Evolutionary conservation across 2,797 vertebrate species (phyloP), one percentile per base, ranked within the genome.

Genomic region (Capromys pilorides): DNA sequence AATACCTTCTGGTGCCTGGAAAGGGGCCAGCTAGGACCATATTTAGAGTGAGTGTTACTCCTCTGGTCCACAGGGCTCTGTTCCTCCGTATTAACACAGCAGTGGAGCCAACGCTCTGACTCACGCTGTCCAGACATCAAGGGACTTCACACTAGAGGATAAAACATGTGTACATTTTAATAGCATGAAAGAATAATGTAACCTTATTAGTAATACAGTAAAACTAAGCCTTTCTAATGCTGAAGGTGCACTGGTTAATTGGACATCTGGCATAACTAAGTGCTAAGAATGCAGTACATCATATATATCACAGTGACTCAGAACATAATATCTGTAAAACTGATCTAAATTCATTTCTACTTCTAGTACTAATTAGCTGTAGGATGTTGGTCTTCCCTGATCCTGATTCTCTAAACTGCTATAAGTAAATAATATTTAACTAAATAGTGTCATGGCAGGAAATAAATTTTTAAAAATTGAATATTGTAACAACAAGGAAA

Each of bases 51-150:
- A 24, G 8, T 4, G 19, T 62, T 36, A 24, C 54, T 54, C 22
- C 78, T 0, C 0, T 3, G 39, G 28, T 71, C 81, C 96, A 69
- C 2, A 8, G 79, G 82, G 90, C 88, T 87, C 78, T 66, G 39
- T 86, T 80, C 24, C 66, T 41, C 16, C 49, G 69, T 22, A 1
- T 2, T 26, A 82, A 57, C 57, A 67, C n/a, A 85, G 54, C 81
- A 0, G 26, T 1, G 54, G 88, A 85, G 81, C 31, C 85, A 66
- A 6, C 0, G 0, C 3, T 59, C 85, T 96, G 95, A 96, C 67
- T 94, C 92, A 88, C 3, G 1, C 61, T 59, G 22, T 90, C 84
- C 69, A 86, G 83, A 90, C 88, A 88, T 86, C 54, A 90, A 94
- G 91, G 88, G 51, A 86, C 59, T 88, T 79, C 61, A 64, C 75